Evolutionary conservation across 2,888 invertebrate species (phyloP), one percentile per base, ranked within the genome.

Genomic region (Melieria picta): DNA sequence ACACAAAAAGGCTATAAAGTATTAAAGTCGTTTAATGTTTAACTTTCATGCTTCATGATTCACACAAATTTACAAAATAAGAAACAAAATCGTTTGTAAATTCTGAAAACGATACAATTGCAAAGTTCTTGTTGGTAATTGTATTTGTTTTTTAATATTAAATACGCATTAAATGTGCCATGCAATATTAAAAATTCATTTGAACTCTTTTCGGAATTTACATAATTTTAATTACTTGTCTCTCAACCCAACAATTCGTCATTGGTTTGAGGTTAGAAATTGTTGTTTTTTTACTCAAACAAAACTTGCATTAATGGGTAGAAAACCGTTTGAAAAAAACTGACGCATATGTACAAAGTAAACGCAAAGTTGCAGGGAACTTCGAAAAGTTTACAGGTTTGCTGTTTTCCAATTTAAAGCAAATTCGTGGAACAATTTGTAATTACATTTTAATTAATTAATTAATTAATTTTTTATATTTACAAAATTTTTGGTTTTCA

Each of bases 1-100:
- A 61, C 60, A 67, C 60, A 50, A 52, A 67, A 10, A 16, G 10
- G 42, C 30, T 56, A 56, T 56, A n/a, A 46, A 46, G 46, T 13
- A 42, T 46, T 30, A 30, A 30, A 30, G 30, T 30, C 30, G 30
- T 30, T 30, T 30, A 30, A 30, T 30, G 30, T 3, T 30, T 30
- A 30, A 30, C 30, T 30, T 30, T 30, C 30, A 30, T 30, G 30
- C 30, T 30, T 2, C 30, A 30, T 30, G 30, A 30, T 30, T 30
- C 30, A 30, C 30, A 30, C 30, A 30, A 30, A 30, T 30, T 30
- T 2, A 30, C 30, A 30, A 30, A 30, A 30, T 30, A 1, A 30
- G 30, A 30, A 30, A 30, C 1, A 30, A 30, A 30, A 30, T 30
- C 30, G 30, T 30, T 2, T 30, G 2, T 30, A 30, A 30, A 30